Base-by-base conservation (phyloP, 2,113 vertebrate genomes). In the Natator depressus region DNA sequence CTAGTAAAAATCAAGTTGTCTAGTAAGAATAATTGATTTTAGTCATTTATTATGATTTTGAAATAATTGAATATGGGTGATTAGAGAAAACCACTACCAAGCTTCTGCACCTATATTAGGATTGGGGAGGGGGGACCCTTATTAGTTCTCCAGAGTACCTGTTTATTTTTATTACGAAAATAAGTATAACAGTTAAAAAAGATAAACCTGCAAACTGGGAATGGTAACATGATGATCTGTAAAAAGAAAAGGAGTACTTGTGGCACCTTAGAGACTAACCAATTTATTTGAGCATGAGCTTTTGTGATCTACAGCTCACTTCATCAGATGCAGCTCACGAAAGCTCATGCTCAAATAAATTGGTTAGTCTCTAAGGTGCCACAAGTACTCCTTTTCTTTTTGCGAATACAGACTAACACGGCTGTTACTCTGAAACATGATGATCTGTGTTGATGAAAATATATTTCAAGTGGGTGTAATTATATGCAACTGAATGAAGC, bases 381-480 rank as follows among this genome's bases (percentile, higher is more conserved):
- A n/a, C n/a, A n/a, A n/a, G n/a, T n/a, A n/a, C n/a, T n/a, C n/a
- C n/a, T n/a, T n/a, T n/a, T n/a, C n/a, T n/a, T n/a, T n/a, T n/a
- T n/a, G n/a, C n/a, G n/a, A n/a, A n/a, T n/a, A n/a, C n/a, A n/a
- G n/a, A n/a, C n/a, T n/a, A n/a, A n/a, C n/a, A n/a, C n/a, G n/a
- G n/a, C n/a, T n/a, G n/a, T n/a, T n/a, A n/a, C n/a, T n/a, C n/a
- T n/a, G n/a, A n/a, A 51, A 42, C 2, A 27, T 38, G 51, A 27
- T 4, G 38, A 90, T 49, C 54, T 76, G 10, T 35, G 47, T 19
- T 42, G 87, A 42, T 62, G 87, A 31, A 11, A 62, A 16, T 4
- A 2, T 4, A 42, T 84, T 14, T 72, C 14, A 10, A 38, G 46
- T 17, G 1, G 0, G 3, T 3, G 29, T 13, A 51, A 78, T 24